Percentiles rank a stretch among this genome's conserved stretches.
phyloP scores from a whole-genome alignment of 2,888 invertebrate species.

The Nephrocerus scutellatus region DNA sequence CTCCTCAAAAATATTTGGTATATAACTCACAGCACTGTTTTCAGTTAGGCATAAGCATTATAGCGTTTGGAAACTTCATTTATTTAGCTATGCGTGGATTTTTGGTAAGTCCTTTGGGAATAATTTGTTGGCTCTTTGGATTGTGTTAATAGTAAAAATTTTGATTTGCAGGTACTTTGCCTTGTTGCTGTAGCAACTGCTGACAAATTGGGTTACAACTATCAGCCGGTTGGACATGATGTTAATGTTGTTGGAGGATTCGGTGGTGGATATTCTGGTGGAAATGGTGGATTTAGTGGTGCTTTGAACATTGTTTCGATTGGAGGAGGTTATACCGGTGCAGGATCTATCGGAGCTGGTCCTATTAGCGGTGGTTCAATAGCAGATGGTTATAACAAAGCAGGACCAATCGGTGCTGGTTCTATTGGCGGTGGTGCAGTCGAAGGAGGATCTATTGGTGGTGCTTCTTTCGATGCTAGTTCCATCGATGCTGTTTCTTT shows the following conservation, averaged over 20 bases:
- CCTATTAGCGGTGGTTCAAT: too few relatives aligned
- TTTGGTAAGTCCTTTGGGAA: constrained; percentile 26
- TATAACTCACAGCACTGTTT: too few relatives aligned
- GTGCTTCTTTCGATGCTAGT: neutral
- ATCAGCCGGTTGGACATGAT: constrained; percentile 29
- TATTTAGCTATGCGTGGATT: constrained; percentile 72
- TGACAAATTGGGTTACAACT: constrained; percentile 36
- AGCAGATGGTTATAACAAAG: constrained; percentile 5
- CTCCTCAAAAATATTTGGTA: too few relatives aligned
- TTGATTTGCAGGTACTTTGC: constrained; percentile 28
- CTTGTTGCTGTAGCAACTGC: constrained; percentile 33
- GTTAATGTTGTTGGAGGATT: constrained; percentile 15
- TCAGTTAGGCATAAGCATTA: too few relatives aligned
- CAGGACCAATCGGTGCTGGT: neutral
- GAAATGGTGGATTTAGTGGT: constrained; percentile 21
- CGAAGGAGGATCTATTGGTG: constrained; percentile 25
- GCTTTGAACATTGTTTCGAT: constrained; percentile 1
- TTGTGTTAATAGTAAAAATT: too few relatives aligned
- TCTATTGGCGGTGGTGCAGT: constrained; percentile 7
- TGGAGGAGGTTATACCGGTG: too few relatives aligned
- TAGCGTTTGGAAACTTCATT: too few relatives aligned
- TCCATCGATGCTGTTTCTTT: constrained; percentile 11
- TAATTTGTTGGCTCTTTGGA: neutral
- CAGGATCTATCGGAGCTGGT: too few relatives aligned
- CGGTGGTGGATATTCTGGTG: constrained; percentile 18